Conservation (phyloP, 2,797 vertebrate species). For the Acanthornis magna region DNA sequence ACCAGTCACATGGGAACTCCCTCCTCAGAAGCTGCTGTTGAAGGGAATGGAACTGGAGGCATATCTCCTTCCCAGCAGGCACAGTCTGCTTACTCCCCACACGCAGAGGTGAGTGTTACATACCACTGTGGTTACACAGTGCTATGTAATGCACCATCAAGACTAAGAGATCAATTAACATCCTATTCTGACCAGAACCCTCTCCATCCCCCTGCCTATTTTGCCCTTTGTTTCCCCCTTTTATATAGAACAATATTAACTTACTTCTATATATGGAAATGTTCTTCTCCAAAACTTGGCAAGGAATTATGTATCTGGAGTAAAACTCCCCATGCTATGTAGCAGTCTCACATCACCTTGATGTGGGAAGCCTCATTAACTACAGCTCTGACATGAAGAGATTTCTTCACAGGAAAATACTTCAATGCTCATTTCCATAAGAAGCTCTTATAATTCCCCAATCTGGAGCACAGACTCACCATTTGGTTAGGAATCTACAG, state of each 20-base stretch:
- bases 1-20: background rate
- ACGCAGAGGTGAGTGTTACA: background rate
- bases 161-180: background rate
- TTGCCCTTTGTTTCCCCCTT: background rate
- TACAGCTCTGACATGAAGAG: background rate
- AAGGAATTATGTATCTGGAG: background rate
- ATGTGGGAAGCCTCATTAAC: background rate
- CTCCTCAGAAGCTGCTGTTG: background rate
- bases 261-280: background rate
- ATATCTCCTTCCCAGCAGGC: background rate
- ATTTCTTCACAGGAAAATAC: background rate
- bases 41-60: background rate
- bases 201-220: background rate
- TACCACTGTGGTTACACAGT: background rate
- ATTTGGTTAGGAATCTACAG: background rate
- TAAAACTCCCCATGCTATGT: background rate
- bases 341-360: background rate
- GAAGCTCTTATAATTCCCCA: background rate
- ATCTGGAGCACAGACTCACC: background rate
- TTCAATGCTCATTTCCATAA: rapidly evolving
- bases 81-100: background rate
- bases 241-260: background rate
- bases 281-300: background rate
- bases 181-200: background rate
- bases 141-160: background rate